Evolutionary conservation across 2,113 vertebrate species (phyloP).

Genomic region (Sakesphorus luctuosus): DNA sequence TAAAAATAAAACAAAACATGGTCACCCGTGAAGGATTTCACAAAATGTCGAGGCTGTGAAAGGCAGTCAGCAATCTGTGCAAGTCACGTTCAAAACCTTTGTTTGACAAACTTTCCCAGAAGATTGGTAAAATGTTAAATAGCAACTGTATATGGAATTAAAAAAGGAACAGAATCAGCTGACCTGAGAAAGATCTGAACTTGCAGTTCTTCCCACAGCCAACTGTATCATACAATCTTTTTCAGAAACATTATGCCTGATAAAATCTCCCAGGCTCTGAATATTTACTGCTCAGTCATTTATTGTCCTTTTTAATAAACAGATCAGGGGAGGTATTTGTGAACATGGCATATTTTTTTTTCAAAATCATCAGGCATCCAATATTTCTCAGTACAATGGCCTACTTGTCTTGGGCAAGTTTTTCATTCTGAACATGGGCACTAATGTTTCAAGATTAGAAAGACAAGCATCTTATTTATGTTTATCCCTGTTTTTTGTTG

Average conservation of each 20-base stretch:
- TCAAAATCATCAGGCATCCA: conserved; percentile 4
- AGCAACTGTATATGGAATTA: conserved; percentile 70
- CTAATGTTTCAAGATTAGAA: conserved; percentile 33
- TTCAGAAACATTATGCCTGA: conserved; percentile 64
- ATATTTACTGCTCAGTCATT: conserved; percentile 35
- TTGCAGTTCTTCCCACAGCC: conserved; percentile 74
- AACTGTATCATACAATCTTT: conserved; percentile 50
- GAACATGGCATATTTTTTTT: conserved; percentile 50
- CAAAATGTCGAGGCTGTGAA: conserved; percentile 65
- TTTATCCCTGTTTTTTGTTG: conserved; percentile 5
- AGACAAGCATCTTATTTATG: conserved; percentile 51
- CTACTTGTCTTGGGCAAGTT: conserved; percentile 55
- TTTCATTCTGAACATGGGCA: conserved; percentile 8
- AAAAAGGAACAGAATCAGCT: conserved; percentile 69
- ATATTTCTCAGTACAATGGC: conserved; percentile 46
- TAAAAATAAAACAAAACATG: conserved; percentile 64
- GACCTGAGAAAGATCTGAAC: conserved; percentile 55
- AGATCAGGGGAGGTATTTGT: conserved; percentile 45
- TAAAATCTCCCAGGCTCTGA: conserved; percentile 73
- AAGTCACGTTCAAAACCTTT: conserved; percentile 74
- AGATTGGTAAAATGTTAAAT: conserved; percentile 71
- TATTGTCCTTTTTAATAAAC: conserved; percentile 55
- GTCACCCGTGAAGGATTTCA: conserved; percentile 56
- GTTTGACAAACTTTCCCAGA: conserved; percentile 74
- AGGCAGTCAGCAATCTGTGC: conserved; percentile 55